A percentile compares a stretch with the other conserved stretches of the same genome.
phyloP scores from a whole-genome alignment of 2,113 vertebrate species.

The Corydoras maculifer region DNA sequence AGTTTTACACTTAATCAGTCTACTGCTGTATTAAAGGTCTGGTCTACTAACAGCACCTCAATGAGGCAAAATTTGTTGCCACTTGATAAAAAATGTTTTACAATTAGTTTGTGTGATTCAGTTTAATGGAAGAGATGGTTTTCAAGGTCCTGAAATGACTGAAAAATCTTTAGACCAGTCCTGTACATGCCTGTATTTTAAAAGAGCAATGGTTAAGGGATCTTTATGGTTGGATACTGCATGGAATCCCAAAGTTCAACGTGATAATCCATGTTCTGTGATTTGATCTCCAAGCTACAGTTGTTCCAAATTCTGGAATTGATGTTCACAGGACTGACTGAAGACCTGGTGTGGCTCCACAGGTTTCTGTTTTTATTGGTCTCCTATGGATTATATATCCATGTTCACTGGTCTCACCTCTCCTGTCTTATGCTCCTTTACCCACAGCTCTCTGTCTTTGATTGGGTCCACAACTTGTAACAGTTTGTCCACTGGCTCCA shows the following conservation, averaged over 20 bases:
- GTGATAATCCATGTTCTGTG: no score
- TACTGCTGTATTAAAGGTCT: no score
- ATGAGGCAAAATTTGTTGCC: background rate
- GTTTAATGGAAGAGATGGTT: background rate
- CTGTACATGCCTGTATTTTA: no score
- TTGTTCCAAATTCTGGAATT: no score
- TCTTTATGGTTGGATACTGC: no score
- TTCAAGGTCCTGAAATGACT: background rate
- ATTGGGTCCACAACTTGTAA: constrained; percentile 87
- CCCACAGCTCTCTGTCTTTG: constrained; percentile 94
- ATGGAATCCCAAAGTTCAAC: no score
- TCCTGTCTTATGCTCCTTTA: constrained; percentile 91
- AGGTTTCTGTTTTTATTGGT: background rate
- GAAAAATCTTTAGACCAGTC: no score
- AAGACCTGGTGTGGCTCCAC: no score
- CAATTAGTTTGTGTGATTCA: background rate
- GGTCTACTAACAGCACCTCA: background rate
- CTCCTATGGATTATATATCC: constrained; percentile 72
- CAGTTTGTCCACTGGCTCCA: constrained; percentile 94
- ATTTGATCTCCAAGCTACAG: no score
- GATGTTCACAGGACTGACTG: no score
- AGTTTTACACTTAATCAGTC: no score
- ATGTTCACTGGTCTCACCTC: constrained; percentile 89
- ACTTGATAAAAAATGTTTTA: background rate
- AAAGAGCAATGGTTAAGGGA: no score